Evolutionary conservation across 2,113 vertebrate species (phyloP).

Genomic region (Alethe castanea): DNA sequence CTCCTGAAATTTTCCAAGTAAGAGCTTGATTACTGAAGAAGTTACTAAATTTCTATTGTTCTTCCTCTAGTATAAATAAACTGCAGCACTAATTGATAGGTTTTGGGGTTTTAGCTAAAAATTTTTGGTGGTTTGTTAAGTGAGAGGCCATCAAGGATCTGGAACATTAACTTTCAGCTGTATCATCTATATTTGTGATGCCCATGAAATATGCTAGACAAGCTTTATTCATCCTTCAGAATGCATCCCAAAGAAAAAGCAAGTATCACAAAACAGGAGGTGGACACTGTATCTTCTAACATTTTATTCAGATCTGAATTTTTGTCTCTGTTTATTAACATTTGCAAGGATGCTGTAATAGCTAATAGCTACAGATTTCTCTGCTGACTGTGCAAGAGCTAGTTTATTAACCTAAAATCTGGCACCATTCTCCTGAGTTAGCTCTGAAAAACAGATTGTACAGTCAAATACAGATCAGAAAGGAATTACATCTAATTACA

Average conservation of each 20-base stretch:
- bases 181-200: neutral
- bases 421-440: neutral
- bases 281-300: neutral
- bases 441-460: slow-evolving; percentile 34
- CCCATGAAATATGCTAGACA: neutral
- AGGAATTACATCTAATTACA: slow-evolving; percentile 33
- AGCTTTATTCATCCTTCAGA: neutral
- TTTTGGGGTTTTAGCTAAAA: neutral
- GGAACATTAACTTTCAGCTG: neutral
- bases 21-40: slow-evolving; percentile 46
- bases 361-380: neutral
- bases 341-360: neutral
- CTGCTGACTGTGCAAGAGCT: neutral
- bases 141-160: neutral
- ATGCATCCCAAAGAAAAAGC: neutral
- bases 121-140: neutral
- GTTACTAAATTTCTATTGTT: neutral
- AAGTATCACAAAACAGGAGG: neutral
- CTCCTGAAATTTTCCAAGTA: slow-evolving; percentile 79
- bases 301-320: neutral
- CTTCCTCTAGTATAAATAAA: neutral
- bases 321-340: slow-evolving; percentile 3
- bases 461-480: neutral
- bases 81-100: neutral
- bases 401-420: slow-evolving; percentile 29